phyloP scores from a whole-genome alignment of 2,113 vertebrate genomes.

The Anguilla japonica region DNA sequence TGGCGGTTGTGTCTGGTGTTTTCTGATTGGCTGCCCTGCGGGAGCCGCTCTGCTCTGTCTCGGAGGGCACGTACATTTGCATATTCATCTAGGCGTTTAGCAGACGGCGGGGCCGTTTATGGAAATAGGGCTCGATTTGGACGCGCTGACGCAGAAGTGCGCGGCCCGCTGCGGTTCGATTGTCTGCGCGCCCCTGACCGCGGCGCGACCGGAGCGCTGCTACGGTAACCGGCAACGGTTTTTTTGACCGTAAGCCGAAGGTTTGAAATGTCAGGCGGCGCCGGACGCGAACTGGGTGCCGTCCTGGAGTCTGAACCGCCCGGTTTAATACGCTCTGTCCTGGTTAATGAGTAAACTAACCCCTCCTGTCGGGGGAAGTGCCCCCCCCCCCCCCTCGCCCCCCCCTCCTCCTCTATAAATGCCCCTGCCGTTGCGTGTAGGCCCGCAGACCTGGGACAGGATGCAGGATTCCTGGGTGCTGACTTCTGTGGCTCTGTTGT shows the following conservation, averaged over 20 bases:
- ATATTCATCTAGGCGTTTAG: too few species aligned
- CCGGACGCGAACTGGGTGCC: not conserved
- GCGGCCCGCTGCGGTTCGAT: not conserved
- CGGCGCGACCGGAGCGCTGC: not conserved
- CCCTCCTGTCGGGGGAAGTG: slow-evolving; percentile 25
- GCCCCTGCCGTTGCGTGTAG: slow-evolving; percentile 29
- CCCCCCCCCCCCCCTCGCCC: slow-evolving; percentile 26
- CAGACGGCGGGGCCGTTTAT: too few species aligned
- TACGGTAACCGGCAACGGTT: not conserved
- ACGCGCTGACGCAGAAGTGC: not conserved
- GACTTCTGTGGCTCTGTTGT: slow-evolving; percentile 54
- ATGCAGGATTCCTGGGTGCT: slow-evolving; percentile 49
- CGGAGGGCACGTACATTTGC: not conserved
- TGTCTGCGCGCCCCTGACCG: not conserved
- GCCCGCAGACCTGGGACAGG: slow-evolving; percentile 39
- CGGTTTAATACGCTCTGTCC: slow-evolving; percentile 39
- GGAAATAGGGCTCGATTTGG: too few species aligned
- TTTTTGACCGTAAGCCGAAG: not conserved
- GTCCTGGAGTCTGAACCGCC: not conserved
- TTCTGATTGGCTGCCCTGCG: not conserved
- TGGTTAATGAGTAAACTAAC: slow-evolving; percentile 70
- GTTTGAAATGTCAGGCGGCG: not conserved
- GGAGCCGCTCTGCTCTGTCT: not conserved
- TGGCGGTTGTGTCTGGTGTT: not conserved
- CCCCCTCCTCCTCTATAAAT: slow-evolving; percentile 44